These are phyloP conservation scores for Ptychoptera albimana DNA, from an alignment of 2,888 invertebrate genomes.

Conservation along the genomic window DNA sequence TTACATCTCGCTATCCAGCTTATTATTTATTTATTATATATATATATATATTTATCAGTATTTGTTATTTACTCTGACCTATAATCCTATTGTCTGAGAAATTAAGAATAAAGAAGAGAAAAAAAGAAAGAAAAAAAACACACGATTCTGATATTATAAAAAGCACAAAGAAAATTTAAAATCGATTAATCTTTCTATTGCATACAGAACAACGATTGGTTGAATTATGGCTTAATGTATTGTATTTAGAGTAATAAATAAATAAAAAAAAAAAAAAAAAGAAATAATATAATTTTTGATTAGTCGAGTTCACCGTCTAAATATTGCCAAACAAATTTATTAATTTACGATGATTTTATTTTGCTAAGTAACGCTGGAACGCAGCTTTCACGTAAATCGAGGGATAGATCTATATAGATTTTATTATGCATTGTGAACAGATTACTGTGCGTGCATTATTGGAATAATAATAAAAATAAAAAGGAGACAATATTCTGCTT, in stretches of 20 bases:
- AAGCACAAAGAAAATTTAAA: background rate
- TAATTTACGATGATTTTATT: too few relatives aligned
- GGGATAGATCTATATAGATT: background rate
- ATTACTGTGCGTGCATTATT: too few relatives aligned
- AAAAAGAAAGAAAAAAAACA: too few relatives aligned
- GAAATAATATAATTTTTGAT: too few relatives aligned
- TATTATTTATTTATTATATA: background rate
- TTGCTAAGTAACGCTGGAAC: too few relatives aligned
- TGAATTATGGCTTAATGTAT: background rate
- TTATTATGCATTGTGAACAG: background rate
- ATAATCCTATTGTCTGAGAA: background rate
- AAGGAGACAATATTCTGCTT: too few relatives aligned
- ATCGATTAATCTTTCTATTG: background rate
- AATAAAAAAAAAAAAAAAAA: too few relatives aligned
- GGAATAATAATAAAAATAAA: too few relatives aligned
- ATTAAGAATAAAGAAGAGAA: too few relatives aligned
- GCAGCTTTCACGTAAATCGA: background rate
- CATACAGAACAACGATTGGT: too few relatives aligned
- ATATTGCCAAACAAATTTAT: too few relatives aligned
- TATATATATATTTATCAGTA: background rate
- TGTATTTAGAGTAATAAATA: background rate
- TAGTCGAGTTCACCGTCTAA: too few relatives aligned
- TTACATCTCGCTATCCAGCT: background rate
- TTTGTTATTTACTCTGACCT: background rate
- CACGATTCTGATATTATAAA: background rate